Conservation (phyloP, 2,888 invertebrate species). For the Choreutis nemorana region DNA sequence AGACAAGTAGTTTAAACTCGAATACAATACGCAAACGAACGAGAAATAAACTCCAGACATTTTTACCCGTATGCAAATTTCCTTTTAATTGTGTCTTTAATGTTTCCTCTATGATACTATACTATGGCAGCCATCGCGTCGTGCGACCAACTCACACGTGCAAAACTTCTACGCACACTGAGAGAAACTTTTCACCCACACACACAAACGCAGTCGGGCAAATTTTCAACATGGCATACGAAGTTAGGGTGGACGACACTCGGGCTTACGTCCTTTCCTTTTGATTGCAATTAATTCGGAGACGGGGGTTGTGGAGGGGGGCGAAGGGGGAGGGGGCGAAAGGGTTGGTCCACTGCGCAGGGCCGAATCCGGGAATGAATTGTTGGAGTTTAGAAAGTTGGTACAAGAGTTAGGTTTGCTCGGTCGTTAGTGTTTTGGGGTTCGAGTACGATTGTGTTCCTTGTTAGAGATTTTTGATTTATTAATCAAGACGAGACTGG, state of each 20-base stretch:
- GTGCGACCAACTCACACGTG: conserved; percentile 22
- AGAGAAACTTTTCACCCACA: conserved; percentile 14
- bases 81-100: too few relatives aligned
- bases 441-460: conserved; percentile 3
- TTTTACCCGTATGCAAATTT: too few relatives aligned
- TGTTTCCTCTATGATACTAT: too few relatives aligned
- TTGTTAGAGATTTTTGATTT: conserved; percentile 21
- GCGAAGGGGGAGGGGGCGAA: conserved; percentile 23
- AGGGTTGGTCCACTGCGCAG: conserved; percentile 55
- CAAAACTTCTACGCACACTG: conserved; percentile 23
- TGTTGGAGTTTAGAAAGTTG: conserved; percentile 36
- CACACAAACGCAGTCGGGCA: conserved; percentile 22
- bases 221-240: conserved; percentile 58
- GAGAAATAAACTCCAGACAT: too few relatives aligned
- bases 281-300: conserved; percentile 67
- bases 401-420: conserved; percentile 32
- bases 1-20: too few relatives aligned
- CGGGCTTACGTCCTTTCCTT: conserved; percentile 66
- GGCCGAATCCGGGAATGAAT: conserved; percentile 46
- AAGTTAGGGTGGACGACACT: conserved; percentile 61
- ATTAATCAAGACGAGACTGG: neutral
- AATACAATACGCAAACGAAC: too few relatives aligned
- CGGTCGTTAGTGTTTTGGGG: conserved; percentile 27
- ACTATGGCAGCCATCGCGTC: too few relatives aligned
- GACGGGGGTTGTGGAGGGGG: conserved; percentile 20